Evolutionary conservation across 1,140 invertebrate species (phyloP).

Genomic region (Ostrea denselamellosa): DNA sequence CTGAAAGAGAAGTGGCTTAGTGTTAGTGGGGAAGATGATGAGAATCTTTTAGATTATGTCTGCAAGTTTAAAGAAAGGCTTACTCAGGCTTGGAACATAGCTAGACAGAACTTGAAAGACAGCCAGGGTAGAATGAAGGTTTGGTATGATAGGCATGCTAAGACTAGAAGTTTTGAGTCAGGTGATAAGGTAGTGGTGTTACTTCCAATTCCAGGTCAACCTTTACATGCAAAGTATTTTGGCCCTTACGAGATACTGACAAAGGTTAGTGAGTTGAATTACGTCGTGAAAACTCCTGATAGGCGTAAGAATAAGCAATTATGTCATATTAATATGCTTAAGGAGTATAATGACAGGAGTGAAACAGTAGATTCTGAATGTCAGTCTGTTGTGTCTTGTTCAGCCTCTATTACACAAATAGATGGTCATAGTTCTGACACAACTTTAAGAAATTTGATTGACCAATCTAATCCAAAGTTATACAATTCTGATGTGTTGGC

Average conservation of each 20-base stretch:
- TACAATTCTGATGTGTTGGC: constrained; percentile 2
- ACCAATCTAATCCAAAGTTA: neutral
- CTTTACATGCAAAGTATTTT: constrained; percentile 52
- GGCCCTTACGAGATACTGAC: constrained; percentile 52
- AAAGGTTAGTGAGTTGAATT: constrained; percentile 50
- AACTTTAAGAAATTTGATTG: too few relatives aligned
- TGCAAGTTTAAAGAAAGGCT: constrained; percentile 35
- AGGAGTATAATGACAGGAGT: constrained; percentile 45
- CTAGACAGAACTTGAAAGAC: constrained; percentile 46
- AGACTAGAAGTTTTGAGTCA: constrained; percentile 52
- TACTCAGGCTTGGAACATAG: constrained; percentile 49
- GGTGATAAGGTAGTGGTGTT: constrained; percentile 55
- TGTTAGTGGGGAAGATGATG: too few relatives aligned
- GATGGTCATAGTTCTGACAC: too few relatives aligned
- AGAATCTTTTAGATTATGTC: too few relatives aligned
- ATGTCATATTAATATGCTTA: constrained; percentile 55
- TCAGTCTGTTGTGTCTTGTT: neutral
- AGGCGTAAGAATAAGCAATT: constrained; percentile 35
- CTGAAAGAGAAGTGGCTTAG: too few relatives aligned
- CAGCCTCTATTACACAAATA: neutral
- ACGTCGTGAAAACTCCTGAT: constrained; percentile 51
- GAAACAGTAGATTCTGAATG: neutral
- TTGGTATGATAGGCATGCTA: constrained; percentile 58
- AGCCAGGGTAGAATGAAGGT: constrained; percentile 55
- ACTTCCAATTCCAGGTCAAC: constrained; percentile 47